phyloP scores from a whole-genome alignment of 2,113 vertebrate species.

The Peromyscus maniculatus region DNA sequence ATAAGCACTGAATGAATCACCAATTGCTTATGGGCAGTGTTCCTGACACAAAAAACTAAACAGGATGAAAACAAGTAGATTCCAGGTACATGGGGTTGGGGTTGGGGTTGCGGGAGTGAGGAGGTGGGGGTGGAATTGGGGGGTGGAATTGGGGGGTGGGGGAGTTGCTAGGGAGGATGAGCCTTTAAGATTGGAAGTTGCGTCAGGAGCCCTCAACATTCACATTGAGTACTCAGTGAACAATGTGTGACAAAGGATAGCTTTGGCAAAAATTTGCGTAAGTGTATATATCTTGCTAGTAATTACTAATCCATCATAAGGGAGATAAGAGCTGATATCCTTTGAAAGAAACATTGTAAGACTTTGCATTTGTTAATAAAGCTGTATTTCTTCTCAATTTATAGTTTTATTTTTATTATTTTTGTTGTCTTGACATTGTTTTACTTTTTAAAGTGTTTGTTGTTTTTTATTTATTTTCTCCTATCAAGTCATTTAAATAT shows the following conservation, averaged over 20 bases:
- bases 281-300: neutral
- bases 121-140: no score
- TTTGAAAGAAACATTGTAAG: neutral
- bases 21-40: neutral
- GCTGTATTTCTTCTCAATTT: neutral
- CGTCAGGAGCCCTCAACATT: neutral
- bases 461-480: neutral
- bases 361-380: neutral
- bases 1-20: neutral
- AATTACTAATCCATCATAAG: neutral
- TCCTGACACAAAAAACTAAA: neutral
- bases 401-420: neutral
- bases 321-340: neutral
- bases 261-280: neutral
- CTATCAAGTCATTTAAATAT: neutral
- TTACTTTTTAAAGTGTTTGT: conserved; percentile 5
- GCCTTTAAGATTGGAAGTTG: neutral
- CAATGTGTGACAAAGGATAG: neutral
- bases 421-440: conserved; percentile 10
- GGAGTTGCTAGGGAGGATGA: neutral
- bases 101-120: no score
- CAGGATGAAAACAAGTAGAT: neutral
- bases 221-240: neutral
- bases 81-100: neutral
- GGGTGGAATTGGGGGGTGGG: no score